Evolutionary conservation across 2,113 vertebrate species (phyloP).

Genomic region (Semicossyphus pulcher): DNA sequence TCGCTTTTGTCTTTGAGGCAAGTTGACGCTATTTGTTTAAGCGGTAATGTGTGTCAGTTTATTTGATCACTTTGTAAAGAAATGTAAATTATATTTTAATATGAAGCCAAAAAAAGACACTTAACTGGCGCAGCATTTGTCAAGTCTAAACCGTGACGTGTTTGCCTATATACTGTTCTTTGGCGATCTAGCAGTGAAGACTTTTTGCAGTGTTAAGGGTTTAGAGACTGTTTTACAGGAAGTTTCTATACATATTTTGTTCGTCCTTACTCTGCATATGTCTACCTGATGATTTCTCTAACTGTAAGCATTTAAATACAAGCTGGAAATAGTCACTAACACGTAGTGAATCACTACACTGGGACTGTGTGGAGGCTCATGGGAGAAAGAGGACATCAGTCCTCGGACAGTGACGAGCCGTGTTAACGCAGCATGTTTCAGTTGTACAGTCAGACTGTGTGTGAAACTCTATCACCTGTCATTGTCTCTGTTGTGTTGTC

Average conservation of each 20-base stretch:
- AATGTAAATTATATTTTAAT: constrained; percentile 89
- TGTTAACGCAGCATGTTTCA: constrained; percentile 56
- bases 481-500: constrained; percentile 70
- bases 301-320: constrained; percentile 70
- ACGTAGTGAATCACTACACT: constrained; percentile 41
- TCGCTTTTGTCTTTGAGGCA: constrained; percentile 46
- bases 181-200: constrained; percentile 82
- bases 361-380: constrained; percentile 35
- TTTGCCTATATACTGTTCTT: constrained; percentile 86
- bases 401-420: constrained; percentile 43
- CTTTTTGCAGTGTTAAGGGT: constrained; percentile 84
- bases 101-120: constrained; percentile 83
- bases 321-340: constrained; percentile 35
- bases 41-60: constrained; percentile 68
- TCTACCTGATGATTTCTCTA: constrained; percentile 61
- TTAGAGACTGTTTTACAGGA: constrained; percentile 75
- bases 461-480: constrained; percentile 55
- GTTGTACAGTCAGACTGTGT: constrained; percentile 72
- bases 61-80: constrained; percentile 86
- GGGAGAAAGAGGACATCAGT: constrained; percentile 30
- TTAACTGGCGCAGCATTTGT: constrained; percentile 84
- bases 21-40: constrained; percentile 65
- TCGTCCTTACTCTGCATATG: constrained; percentile 66
- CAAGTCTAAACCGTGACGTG: constrained; percentile 86
- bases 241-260: constrained; percentile 72